Evolutionary conservation across 2,888 invertebrate species (phyloP).

Genomic region (Taphrorychus bicolor): DNA sequence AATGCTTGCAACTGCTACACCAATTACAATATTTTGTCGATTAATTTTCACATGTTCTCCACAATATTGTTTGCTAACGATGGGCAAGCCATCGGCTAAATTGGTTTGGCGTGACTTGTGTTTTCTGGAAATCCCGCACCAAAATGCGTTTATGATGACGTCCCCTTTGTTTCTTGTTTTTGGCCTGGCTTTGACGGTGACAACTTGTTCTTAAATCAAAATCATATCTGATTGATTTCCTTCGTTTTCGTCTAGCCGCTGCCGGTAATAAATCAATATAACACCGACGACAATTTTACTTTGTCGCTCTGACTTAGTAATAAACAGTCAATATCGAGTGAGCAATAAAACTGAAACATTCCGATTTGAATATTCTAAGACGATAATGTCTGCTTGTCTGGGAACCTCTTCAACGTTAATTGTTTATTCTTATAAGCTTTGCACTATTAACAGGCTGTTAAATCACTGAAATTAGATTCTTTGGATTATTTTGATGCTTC

Average conservation of each 20-base stretch:
- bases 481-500: not conserved
- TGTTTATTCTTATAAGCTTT: not conserved
- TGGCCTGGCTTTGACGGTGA: conserved; percentile 45
- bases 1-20: conserved; percentile 53
- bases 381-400: conserved; percentile 8
- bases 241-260: conserved; percentile 36
- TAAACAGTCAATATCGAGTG: conserved; percentile 6
- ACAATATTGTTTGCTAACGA: conserved; percentile 60
- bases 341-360: conserved; percentile 10
- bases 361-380: conserved; percentile 3
- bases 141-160: conserved; percentile 61
- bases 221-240: conserved; percentile 49
- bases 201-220: conserved; percentile 46
- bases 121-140: conserved; percentile 54
- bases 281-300: not conserved
- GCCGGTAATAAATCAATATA: not conserved
- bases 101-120: conserved; percentile 60
- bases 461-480: not conserved
- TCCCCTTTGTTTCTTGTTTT: conserved; percentile 56
- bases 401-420: not conserved
- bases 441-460: not conserved
- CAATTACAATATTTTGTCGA: conserved; percentile 61
- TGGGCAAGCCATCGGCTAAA: conserved; percentile 58
- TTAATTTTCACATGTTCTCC: conserved; percentile 60
- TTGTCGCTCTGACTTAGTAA: not conserved